Evolutionary conservation across 2,888 invertebrate genomes (phyloP), one percentile per base, ranked within the genome.

Genomic region (Protula sp.): DNA sequence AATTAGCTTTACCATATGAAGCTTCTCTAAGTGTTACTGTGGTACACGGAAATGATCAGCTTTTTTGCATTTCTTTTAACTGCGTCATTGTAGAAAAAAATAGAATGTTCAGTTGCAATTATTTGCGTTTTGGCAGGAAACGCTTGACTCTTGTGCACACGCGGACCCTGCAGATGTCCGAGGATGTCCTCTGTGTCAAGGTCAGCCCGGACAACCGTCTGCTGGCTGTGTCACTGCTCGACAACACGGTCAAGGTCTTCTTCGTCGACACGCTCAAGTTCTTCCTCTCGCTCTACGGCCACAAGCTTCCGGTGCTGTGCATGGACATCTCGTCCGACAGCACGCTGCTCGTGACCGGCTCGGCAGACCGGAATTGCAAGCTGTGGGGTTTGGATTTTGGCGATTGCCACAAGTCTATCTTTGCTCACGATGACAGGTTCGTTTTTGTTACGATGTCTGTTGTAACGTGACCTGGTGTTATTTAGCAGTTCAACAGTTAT

Each of bases 361-460:
- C 97, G 2, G 91, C 91, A 0, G 99, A 99, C 83, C 87, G 94
- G 47, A 95, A 92, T 79, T 87, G 98, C 30, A 95, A 97, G 84
- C 88, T 99, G 64, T 99, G 98, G 98, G 98, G 98, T 38, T 86
- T 98, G 83, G 95, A 98, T 82, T 98, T 94, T 80, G 98, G 98
- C n/a, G 95, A 99, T 81, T 97, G 95, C 72, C 97, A 94, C 82
- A 82, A 81, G 74, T 94, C 94, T 0, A 85, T 98, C 69, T 93
- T 95, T 81, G 97, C 95, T 0, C 98, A 99, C 80, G 94, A 97
- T 73, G 94, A 95, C 80, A 81, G 81, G 82, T 83, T 65, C 67
- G 52, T 48, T 24, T n/a, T n/a, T n/a, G n/a, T n/a, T n/a, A n/a
- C n/a, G n/a, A n/a, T n/a, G n/a, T n/a, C n/a, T n/a, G n/a, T n/a